Conservation (phyloP, 2,113 vertebrate species). For the Procapra przewalskii region DNA sequence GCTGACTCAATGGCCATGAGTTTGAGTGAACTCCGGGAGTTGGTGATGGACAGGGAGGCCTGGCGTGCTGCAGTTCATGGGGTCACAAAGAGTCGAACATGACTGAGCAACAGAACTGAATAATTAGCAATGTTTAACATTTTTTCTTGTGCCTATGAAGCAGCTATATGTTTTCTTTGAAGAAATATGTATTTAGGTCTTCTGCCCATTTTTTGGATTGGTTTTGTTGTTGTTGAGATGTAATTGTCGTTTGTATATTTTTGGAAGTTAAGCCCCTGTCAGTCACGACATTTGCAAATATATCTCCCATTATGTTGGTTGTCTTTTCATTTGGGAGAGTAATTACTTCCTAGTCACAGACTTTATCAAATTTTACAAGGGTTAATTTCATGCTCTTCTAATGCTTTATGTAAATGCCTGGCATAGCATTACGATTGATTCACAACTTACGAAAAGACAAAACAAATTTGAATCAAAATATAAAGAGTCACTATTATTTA, state of each 20-base stretch:
- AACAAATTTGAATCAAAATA: background rate
- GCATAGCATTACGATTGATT: background rate
- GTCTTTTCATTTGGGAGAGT: background rate
- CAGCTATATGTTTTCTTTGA: background rate
- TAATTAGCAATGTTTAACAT: background rate
- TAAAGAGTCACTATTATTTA: background rate
- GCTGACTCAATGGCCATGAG: too few species aligned
- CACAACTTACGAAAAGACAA: background rate
- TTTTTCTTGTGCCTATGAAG: background rate
- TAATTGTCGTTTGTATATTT: background rate
- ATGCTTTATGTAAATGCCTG: background rate
- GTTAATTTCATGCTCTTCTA: background rate
- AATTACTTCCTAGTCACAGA: background rate
- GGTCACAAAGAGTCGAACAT: accelerated
- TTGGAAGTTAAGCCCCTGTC: background rate
- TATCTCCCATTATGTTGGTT: background rate
- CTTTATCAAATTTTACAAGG: constrained; percentile 10
- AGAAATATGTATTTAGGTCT: background rate
- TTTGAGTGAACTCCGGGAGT: accelerated
- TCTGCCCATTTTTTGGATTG: background rate
- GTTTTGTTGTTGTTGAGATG: background rate
- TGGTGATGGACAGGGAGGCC: too few species aligned
- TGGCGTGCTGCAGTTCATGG: too few species aligned
- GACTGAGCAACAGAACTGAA: too few species aligned
- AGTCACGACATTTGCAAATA: background rate